Evolutionary conservation across 2,113 vertebrate genomes (phyloP), one percentile per base, ranked within the genome.

Genomic region (Serinus canaria): DNA sequence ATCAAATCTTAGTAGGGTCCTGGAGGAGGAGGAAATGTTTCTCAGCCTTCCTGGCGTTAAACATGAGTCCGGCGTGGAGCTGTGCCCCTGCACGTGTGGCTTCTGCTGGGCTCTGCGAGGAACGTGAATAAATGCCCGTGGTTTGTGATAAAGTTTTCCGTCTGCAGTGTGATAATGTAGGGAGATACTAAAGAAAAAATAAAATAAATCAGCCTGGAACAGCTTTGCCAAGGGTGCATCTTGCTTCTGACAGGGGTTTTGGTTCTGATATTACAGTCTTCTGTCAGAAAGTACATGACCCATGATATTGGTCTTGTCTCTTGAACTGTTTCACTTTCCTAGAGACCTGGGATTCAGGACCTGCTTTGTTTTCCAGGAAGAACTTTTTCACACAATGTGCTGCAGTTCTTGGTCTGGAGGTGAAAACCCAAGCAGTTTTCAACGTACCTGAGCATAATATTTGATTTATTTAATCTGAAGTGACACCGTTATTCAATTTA

Each of bases 401-500:
- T 64, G 11, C 13, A n/a, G 1, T 53, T 83, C 37, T 15, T 9
- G 1, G 23, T 67, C n/a, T 74, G 58, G n/a, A 73, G 49, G 2
- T 70, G 68, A 75, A 74, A 87, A 39, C 28, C 20, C 14, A 8
- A 76, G 31, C 23, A 28, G 33, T 46, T 78, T 60, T 47, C 56
- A 58, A 12, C 39, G 14, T 27, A 49, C 21, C 28, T 9, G 11
- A 30, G 30, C 2, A 0, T 9, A 35, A 19, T 6, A 1, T 31
- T 47, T 24, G 25, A 28, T 55, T 67, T 59, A 25, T 76, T 83
- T 52, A 44, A 49, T n/a, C 12, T 41, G 44, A 49, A 60, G 27
- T 52, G 31, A 19, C 10, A 8, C 9, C 0, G 0, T 24, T 41
- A 10, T 67, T 46, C 46, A 16, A 6, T 3, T 2, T 44, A 35